Percentiles rank a stretch among this genome's conserved stretches.
Conservation (phyloP, 2,888 invertebrate genomes). For the Cryptus viduatorius region DNA sequence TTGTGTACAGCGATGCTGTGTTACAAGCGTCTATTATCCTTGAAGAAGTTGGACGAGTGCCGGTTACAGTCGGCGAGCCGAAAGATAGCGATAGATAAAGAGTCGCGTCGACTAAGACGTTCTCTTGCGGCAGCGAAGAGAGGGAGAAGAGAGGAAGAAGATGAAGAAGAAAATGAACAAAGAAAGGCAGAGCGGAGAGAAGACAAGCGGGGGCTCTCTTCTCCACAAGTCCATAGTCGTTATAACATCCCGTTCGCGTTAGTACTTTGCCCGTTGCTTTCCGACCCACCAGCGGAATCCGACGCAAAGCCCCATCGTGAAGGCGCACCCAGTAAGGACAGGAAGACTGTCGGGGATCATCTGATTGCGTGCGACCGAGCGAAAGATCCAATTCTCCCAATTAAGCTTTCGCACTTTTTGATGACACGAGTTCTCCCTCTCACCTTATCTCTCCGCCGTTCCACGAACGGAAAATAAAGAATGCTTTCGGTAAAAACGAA, state of each 20-base stretch:
- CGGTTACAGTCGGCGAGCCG: neutral
- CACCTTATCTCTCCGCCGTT: slow-evolving; percentile 29
- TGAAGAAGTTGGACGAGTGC: slow-evolving; percentile 12
- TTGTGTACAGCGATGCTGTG: slow-evolving; percentile 15
- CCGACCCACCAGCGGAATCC: slow-evolving; percentile 10
- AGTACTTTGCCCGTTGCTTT: slow-evolving; percentile 41
- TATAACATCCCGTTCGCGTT: slow-evolving; percentile 23
- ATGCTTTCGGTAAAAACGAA: slow-evolving; percentile 36
- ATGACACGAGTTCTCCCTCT: slow-evolving; percentile 75
- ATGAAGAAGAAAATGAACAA: neutral
- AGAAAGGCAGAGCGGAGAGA: slow-evolving; percentile 26
- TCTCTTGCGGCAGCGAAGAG: neutral
- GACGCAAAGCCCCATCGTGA: slow-evolving; percentile 10
- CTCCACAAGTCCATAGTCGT: slow-evolving; percentile 13
- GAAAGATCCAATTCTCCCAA: slow-evolving; percentile 82
- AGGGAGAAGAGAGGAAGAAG: neutral
- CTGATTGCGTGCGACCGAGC: slow-evolving; percentile 82
- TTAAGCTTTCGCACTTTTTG: slow-evolving; percentile 85
- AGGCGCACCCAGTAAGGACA: slow-evolving; percentile 29
- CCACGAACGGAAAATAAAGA: neutral
- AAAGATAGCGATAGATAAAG: slow-evolving; percentile 25
- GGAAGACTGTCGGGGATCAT: slow-evolving; percentile 72
- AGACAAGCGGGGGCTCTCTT: neutral
- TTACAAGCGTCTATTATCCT: neutral
- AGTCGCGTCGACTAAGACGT: neutral